These are phyloP conservation scores for Cartodere bifasciata DNA, from an alignment of 2,888 invertebrate species.

Conservation along the genomic window DNA sequence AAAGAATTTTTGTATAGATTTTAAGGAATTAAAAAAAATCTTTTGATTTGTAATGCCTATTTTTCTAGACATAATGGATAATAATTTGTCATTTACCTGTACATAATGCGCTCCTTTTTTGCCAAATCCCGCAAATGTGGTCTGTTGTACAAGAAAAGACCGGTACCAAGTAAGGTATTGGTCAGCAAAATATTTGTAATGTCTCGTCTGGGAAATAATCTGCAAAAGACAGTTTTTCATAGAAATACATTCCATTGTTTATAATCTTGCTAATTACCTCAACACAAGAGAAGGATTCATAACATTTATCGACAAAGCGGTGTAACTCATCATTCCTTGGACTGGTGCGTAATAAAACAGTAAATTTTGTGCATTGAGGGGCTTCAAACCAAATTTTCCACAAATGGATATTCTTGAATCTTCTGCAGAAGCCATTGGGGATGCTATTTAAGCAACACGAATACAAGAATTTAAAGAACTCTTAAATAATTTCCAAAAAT, in stretches of 20 bases:
- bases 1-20: too few relatives aligned
- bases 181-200: slow-evolving; percentile 70
- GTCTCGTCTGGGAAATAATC: slow-evolving; percentile 60
- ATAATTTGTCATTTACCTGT: slow-evolving; percentile 53
- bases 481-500: slow-evolving; percentile 10
- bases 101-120: slow-evolving; percentile 48
- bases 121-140: slow-evolving; percentile 60
- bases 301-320: slow-evolving; percentile 66
- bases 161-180: slow-evolving; percentile 69
- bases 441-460: too few relatives aligned
- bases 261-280: too few relatives aligned
- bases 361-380: slow-evolving; percentile 58
- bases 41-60: too few relatives aligned
- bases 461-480: slow-evolving; percentile 2
- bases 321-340: slow-evolving; percentile 64
- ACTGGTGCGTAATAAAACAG: slow-evolving; percentile 64
- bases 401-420: slow-evolving; percentile 24
- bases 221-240: slow-evolving; percentile 35
- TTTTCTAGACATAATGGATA: too few relatives aligned
- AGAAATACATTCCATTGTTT: too few relatives aligned
- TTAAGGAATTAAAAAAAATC: too few relatives aligned
- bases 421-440: slow-evolving; percentile 21
- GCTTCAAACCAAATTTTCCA: slow-evolving; percentile 41
- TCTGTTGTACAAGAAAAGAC: slow-evolving; percentile 70
- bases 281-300: slow-evolving; percentile 71